A percentile compares a stretch with the other conserved stretches of the same genome.
Evolutionary conservation across 1,140 invertebrate species (phyloP).

Genomic region (Lutraria rhynchaena): DNA sequence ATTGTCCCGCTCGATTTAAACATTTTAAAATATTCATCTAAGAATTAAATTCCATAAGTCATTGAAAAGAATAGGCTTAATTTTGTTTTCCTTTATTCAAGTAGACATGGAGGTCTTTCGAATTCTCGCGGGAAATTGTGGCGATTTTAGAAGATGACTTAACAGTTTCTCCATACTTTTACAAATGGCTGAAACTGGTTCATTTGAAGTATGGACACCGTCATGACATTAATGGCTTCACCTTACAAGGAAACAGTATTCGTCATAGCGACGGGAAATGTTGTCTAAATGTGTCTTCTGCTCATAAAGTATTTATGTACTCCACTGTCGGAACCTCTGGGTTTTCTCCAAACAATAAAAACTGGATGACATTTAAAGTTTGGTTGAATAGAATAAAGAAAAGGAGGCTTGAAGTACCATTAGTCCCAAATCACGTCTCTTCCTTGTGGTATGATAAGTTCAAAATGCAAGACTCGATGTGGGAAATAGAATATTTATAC

Average conservation of each 20-base stretch:
- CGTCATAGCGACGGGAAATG: slow-evolving; percentile 62
- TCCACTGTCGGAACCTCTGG: slow-evolving; percentile 46
- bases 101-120: slow-evolving; percentile 2
- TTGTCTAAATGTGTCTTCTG: slow-evolving; percentile 4
- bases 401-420: not conserved
- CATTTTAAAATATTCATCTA: too few species aligned
- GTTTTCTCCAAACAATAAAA: slow-evolving; percentile 49
- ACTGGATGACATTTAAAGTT: slow-evolving; percentile 25
- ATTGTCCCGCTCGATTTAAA: too few species aligned
- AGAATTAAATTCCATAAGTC: too few species aligned
- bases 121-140: not conserved
- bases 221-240: slow-evolving; percentile 67
- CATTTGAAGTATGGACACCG: slow-evolving; percentile 70
- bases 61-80: too few species aligned
- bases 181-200: slow-evolving; percentile 64
- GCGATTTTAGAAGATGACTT: slow-evolving; percentile 39
- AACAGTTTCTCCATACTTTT: slow-evolving; percentile 32
- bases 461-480: slow-evolving; percentile 24
- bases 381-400: slow-evolving; percentile 1
- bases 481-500: slow-evolving; percentile 53
- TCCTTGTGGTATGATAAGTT: slow-evolving; percentile 23
- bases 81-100: too few species aligned
- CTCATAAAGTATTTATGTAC: slow-evolving; percentile 48
- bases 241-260: slow-evolving; percentile 66
- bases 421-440: slow-evolving; percentile 7